Base-by-base conservation (phyloP, 1,140 invertebrate genomes). In the Globodera rostochiensis region DNA sequence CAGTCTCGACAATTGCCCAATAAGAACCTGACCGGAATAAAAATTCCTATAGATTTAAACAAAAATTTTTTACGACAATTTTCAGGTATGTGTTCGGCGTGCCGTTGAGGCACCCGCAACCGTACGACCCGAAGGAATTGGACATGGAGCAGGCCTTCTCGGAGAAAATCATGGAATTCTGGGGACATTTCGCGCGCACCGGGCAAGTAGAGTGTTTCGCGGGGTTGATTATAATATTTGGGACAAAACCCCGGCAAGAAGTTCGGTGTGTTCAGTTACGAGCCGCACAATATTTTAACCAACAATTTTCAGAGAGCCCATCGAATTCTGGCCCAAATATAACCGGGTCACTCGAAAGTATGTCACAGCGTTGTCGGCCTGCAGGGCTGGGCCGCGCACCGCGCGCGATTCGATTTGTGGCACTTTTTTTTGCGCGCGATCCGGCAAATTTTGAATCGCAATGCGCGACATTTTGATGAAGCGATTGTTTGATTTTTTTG, bases 141-240 rank as follows among this genome's bases (percentile, higher is more conserved):
- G 92, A 94, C 66, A 93, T 94, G 80, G 96, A 98, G 91, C 91
- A 94, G n/a, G 92, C 93, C 69, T 92, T 98, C 46, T 94, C 94
- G 80, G 93, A 93, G 86, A 92, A 94, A 79, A 94, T 98, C 88
- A 97, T 98, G 95, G 93, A 93, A 85, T 97, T 96, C 90, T 98
- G 95, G 95, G 94, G 94, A 0, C 96, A 97, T 90, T 98, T 98
- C 90, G 95, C 95, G 15, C 95, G 95, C 92, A 94, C 94, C 77
- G 95, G 95, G 94, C 96, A 91, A 73, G 83, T 15, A 21, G 1
- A 21, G 1, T 36, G 36, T 36, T 36, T 13, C 1, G 50, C 50
- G 50, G 50, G 50, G 50, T 53, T 13, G 7, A 13, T 7, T 9
- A 53, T 53, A 25, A 25, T 25, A 9, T 53, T 13, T 53, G 50